phyloP scores from a whole-genome alignment of 2,113 vertebrate genomes.

The Helogale parvula region DNA sequence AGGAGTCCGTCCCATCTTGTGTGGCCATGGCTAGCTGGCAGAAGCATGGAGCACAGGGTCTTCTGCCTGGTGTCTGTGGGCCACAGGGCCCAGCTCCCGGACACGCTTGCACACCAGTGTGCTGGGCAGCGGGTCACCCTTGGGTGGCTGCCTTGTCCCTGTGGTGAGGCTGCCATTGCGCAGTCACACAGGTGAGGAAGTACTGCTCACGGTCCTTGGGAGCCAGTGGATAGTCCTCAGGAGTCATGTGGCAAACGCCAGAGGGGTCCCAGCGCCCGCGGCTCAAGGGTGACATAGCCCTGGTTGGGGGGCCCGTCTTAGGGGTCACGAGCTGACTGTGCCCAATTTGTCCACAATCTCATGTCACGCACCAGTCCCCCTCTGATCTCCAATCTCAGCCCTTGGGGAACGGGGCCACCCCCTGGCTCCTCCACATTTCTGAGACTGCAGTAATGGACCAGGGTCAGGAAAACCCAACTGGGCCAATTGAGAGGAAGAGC shows the following conservation, averaged over 20 bases:
- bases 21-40: not conserved
- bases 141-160: not conserved
- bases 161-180: not conserved
- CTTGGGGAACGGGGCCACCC: not conserved
- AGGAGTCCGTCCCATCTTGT: rapidly evolving
- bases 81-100: not conserved
- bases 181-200: not conserved
- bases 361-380: rapidly evolving
- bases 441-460: not conserved
- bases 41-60: not conserved
- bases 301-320: not conserved
- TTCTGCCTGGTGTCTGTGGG: not conserved
- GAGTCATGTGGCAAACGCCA: rapidly evolving
- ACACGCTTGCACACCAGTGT: not conserved
- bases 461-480: not conserved
- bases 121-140: rapidly evolving
- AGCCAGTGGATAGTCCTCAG: not conserved
- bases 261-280: not conserved
- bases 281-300: not conserved
- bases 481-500: not conserved
- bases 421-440: rapidly evolving
- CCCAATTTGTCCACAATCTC: not conserved
- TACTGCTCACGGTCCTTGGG: not conserved
- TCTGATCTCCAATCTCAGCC: not conserved
- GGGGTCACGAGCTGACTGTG: not conserved